Base-by-base conservation (phyloP, 30 jellyfish, hydroid and myxozoan genomes). In the Aurelia aurita region DNA sequence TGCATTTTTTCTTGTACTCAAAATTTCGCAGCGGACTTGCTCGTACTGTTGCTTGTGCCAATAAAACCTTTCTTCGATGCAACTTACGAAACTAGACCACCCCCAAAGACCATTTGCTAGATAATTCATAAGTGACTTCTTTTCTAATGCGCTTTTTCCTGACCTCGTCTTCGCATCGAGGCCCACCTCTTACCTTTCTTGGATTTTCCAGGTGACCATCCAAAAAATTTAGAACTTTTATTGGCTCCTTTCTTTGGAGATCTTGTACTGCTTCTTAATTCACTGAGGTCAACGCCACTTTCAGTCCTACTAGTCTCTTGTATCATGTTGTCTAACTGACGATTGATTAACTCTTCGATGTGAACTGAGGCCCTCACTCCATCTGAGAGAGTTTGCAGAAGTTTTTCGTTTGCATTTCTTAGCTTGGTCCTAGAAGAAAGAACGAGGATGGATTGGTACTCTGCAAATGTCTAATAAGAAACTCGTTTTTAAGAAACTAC, bases 221-320 rank as follows among this genome's bases (percentile, higher is more conserved):
- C 88, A 39, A 77, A 77, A 14, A 77, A 39, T 16, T 49, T 39
- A 28, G 61, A 29, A 14, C 71, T 46, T 14, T 39, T 39, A n/a
- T 63, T 72, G 1, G 57, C 55, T 15, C 28, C 53, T 19, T 46
- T 43, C 45, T 77, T 72, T 12, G 64, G 32, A 9, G 64, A 32
- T 22, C 79, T 28, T 20, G 77, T 71, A 25, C 54, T 49, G n/a
- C 91, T 68, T 23, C 79, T 45, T 58, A 61, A 58, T 7, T 82
- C 84, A 54, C 89, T 86, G 35, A 54, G 79, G 9, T 69, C 89
- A 5, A 69, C 89, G 47, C 95, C 87, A 39, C 89, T 86, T 22
- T 75, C 95, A 12, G 81, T 68, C 57, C 88, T 45, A 68, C 95
- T 86, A 0, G 87, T 76, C 66, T 86, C 95, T 75, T 74, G 89